Base-by-base conservation (phyloP, 2,888 invertebrate species). In the Pediacus dermestoides region DNA sequence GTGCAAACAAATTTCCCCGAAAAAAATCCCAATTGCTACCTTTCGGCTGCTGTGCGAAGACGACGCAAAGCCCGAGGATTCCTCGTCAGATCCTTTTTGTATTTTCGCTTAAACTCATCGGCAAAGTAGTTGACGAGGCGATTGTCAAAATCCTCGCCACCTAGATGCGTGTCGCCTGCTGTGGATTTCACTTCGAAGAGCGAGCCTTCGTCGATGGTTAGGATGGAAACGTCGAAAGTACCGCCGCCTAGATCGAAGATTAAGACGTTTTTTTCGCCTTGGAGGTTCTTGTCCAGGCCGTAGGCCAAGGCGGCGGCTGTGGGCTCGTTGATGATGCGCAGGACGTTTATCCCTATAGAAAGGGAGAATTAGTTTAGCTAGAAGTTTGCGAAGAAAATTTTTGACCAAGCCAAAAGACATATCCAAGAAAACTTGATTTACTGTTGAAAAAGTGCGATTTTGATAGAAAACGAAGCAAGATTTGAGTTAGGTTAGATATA, bases 121-220 rank as follows among this genome's bases (percentile, higher is more conserved):
- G 71, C 66, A 40, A 80, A 72, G 58, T 77, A 73, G 39, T 61
- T 72, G 3, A 79, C 78, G 54, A 80, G 58, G 12, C 77, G 68
- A 53, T 75, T 78, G 49, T 74, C 74, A 47, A 74, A 74, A 67
- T 85, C 81, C 64, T 86, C 86, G 7, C 86, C 86, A 12, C 87
- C 87, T 34, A 88, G 74, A 62, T 88, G 89, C 3, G 89, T 89
- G 62, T 90, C 89, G 16, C 88, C 88, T 16, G 87, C 85, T 2
- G 88, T 90, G 1, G 89, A 74, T 63, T 80, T 83, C 2, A 88
- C 90, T 2, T 89, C 88, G 69, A 89, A 88, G 64, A 89, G 87
- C 9, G 87, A 87, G 28, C 73, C 73, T 67, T 88, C 87, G 61
- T 86, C 87, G 61, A 89, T 88, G 32, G 85, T 85, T 28, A 90